Percentiles rank a stretch among this genome's conserved stretches.
Conservation (phyloP, 2,797 vertebrate genomes). For the Lutjanus campechanus region DNA sequence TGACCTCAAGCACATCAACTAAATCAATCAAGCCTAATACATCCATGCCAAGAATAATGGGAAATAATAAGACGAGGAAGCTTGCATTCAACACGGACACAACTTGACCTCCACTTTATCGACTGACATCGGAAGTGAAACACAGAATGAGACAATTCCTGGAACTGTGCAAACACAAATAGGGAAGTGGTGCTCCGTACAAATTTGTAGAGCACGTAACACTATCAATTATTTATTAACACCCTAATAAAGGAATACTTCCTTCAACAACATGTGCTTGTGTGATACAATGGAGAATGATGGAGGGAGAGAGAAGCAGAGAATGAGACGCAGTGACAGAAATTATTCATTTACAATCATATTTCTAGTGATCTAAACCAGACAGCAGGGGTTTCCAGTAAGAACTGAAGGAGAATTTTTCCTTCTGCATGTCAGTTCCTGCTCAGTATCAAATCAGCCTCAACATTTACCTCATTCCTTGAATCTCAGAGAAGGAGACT, state of each 20-base stretch:
- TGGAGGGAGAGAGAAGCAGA: constrained; percentile 18
- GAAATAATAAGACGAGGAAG: constrained; percentile 79
- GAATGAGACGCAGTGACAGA: constrained; percentile 16
- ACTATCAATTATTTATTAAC: constrained; percentile 84
- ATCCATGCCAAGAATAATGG: constrained; percentile 76
- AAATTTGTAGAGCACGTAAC: constrained; percentile 67
- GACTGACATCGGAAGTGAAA: constrained; percentile 81
- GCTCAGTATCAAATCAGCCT: constrained; percentile 62
- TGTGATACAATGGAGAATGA: constrained; percentile 47
- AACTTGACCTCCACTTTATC: constrained; percentile 78
- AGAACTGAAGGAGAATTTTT: constrained; percentile 21
- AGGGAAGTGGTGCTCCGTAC: constrained; percentile 74
- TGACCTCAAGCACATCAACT: constrained; percentile 63
- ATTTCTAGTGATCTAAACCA: constrained; percentile 62
- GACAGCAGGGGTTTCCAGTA: constrained; percentile 43
- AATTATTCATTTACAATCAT: constrained; percentile 23
- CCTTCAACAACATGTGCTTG: constrained; percentile 64
- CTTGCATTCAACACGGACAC: constrained; percentile 77
- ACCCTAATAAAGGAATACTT: constrained; percentile 75
- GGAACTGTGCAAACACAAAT: constrained; percentile 82
- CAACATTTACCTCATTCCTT: constrained; percentile 49
- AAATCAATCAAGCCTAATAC: constrained; percentile 73
- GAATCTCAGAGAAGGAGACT: constrained; percentile 52
- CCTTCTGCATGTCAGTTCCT: constrained; percentile 51
- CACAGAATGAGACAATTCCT: constrained; percentile 80